Percentiles rank a stretch among this genome's conserved stretches.
Evolutionary conservation across 1,140 invertebrate species (phyloP).

Genomic region (Drosophila bocqueti): DNA sequence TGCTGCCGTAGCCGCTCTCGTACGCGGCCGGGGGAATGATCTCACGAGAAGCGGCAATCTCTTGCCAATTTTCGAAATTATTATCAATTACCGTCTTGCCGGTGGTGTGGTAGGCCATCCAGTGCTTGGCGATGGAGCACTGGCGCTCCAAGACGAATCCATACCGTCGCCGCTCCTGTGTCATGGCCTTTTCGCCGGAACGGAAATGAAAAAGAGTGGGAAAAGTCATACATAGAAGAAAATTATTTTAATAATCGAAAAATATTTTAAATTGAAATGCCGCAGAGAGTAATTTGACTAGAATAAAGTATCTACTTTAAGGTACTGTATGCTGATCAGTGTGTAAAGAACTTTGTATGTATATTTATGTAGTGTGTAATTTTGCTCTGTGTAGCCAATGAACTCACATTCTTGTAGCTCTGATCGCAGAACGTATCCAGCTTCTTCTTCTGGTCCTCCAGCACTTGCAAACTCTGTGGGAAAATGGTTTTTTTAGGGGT

Average conservation of each 20-base stretch:
- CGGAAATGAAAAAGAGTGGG: constrained; percentile 24
- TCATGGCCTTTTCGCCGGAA: constrained; percentile 90
- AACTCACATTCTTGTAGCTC: constrained; percentile 95
- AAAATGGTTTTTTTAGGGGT: constrained; percentile 6
- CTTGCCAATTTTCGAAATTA: constrained; percentile 94
- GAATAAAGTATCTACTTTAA: neutral
- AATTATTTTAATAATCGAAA: neutral
- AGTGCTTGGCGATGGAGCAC: constrained; percentile 96
- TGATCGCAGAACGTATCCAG: constrained; percentile 95
- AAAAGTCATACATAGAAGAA: constrained; percentile 4
- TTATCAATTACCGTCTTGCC: constrained; percentile 91
- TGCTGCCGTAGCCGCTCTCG: constrained; percentile 66
- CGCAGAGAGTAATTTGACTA: neutral
- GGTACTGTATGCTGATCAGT: neutral
- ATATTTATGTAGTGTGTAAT: neutral
- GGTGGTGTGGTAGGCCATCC: constrained; percentile 93
- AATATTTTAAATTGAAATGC: neutral
- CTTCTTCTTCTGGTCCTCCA: constrained; percentile 96
- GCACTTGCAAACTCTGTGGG: constrained; percentile 93
- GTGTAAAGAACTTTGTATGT: neutral
- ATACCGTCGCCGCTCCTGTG: constrained; percentile 96
- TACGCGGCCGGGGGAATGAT: constrained; percentile 86
- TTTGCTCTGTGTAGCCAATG: constrained; percentile 21
- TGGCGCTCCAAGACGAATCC: constrained; percentile 97
- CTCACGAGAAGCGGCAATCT: constrained; percentile 94